These are phyloP conservation scores for Heliothis peltigera DNA, from an alignment of 2,888 invertebrate species.

Conservation along the genomic window DNA sequence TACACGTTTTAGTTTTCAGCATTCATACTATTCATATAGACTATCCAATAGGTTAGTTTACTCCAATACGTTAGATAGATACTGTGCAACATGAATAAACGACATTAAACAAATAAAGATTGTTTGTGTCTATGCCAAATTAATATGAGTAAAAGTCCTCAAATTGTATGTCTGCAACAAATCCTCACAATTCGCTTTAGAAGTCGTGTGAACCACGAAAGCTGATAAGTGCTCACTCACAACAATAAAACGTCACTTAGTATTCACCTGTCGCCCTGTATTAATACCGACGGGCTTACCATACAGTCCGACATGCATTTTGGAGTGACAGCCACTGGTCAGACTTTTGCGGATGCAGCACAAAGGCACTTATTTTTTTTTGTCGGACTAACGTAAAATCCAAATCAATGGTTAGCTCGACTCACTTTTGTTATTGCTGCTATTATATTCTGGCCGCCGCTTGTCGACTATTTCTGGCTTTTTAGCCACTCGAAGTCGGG, in stretches of 20 bases:
- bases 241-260: constrained; percentile 81
- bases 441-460: constrained; percentile 80
- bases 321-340: constrained; percentile 78
- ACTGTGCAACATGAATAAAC: too few species aligned
- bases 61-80: too few species aligned
- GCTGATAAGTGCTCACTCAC: constrained; percentile 66
- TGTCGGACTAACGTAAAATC: constrained; percentile 81
- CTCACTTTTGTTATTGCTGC: constrained; percentile 87
- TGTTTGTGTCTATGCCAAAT: too few species aligned
- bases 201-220: constrained; percentile 55
- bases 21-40: too few species aligned
- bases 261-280: constrained; percentile 82
- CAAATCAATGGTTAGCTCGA: constrained; percentile 88
- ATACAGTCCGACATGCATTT: constrained; percentile 74
- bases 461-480: constrained; percentile 71
- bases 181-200: constrained; percentile 35
- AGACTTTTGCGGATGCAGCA: constrained; percentile 82
- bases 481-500: constrained; percentile 67
- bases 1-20: too few species aligned
- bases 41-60: too few species aligned
- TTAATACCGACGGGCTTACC: constrained; percentile 79
- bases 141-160: too few species aligned
- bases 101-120: too few species aligned
- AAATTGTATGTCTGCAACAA: constrained; percentile 3
- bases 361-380: constrained; percentile 84